Evolutionary conservation across 2,888 invertebrate genomes (phyloP), one percentile per base, ranked within the genome.

Genomic region (Scaptomyza cyrtandrae): DNA sequence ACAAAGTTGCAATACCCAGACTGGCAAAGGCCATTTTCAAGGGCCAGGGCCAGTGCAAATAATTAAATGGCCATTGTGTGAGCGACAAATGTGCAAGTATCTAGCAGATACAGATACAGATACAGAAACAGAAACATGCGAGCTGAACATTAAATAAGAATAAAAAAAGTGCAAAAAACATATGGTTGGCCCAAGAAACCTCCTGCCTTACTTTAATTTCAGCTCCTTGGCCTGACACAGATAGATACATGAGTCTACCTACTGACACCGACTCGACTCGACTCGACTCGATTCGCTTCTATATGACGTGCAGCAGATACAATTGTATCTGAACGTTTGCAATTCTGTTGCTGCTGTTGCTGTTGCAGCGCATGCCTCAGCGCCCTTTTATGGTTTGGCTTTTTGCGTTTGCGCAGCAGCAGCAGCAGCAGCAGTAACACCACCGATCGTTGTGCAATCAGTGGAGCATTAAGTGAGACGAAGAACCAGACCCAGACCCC

Each of bases 171-270:
- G 9, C 33, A 39, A 56, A 53, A 71, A 78, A 81, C 87, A 84
- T 87, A 87, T 77, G 87, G 65, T 71, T 74, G 78, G 85, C 67
- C 81, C 91, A 89, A 91, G 88, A 90, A 90, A 91, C 91, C 91
- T 91, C 91, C 91, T 91, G 91, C 91, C 91, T 91, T 91, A 91
- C 91, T 91, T 91, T 81, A 87, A 86, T 89, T 90, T 86, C 80
- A 81, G 78, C 89, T 90, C 89, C 90, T 90, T 89, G 58, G 50
- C 66, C 80, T 88, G 86, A 86, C 86, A 86, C 87, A 86, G 85
- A 85, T 86, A 86, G 72, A 82, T 85, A 75, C 64, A 68, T 62
- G 71, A 64, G 69, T 75, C 80, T 80, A 80, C 88, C 86, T 77
- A 88, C 88, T 88, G 83, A 88, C 88, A 84, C 88, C 73, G 80